Evolutionary conservation across 2,888 invertebrate species (phyloP), one percentile per base, ranked within the genome.

Genomic region (Nomada lathburiana): DNA sequence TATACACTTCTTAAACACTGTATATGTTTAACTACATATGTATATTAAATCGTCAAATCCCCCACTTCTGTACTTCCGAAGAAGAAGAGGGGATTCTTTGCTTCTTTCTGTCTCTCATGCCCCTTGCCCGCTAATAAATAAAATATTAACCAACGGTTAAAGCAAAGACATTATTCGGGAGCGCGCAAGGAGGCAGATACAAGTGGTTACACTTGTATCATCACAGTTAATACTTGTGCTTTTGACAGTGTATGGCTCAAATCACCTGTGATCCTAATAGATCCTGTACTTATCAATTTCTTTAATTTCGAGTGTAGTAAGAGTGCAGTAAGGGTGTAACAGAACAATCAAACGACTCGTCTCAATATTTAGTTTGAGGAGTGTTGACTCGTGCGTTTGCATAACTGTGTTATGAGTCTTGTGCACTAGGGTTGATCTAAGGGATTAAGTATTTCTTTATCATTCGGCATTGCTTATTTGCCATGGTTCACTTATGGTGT

Each of bases 111-210:
- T 50, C 60, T 62, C 68, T 82, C 80, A 53, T 70, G 76, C 79
- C 70, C 75, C 76, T 69, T 79, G 73, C 36, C 64, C 20, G 60
- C 82, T 88, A 90, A 91, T 92, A 91, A 92, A 91, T 91, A 92
- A 93, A 92, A 91, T 92, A 93, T 92, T 90, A 90, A 89, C 87
- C 86, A 86, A 86, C 85, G 85, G 78, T 91, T 89, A 86, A 90
- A 90, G 90, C 89, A 88, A 89, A 90, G 89, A 87, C 88, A 90
- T 88, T 90, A 91, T 91, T 92, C 90, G 84, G 85, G 87, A 81
- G 89, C 85, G 84, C 82, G 80, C 87, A 73, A 76, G 69, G 80
- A 86, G 88, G 84, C 84, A 78, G 76, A 85, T 83, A 86, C 87
- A 82, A 84, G 83, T 79, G 36, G 72, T 75, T 76, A 59, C 16